Evolutionary conservation across 2,888 invertebrate genomes (phyloP).

Genomic region (Platypus cylindrus): DNA sequence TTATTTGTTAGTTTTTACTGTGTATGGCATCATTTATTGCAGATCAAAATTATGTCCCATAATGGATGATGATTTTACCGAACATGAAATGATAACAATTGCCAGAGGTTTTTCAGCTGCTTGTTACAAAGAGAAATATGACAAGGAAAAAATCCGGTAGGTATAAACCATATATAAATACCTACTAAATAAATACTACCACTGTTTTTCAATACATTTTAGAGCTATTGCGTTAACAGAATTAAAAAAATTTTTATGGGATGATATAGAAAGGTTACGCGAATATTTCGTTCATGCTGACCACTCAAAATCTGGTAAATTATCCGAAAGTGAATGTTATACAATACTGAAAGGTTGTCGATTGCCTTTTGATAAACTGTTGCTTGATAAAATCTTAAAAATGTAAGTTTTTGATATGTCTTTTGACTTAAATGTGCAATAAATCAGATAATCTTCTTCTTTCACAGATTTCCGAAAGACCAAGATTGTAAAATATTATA

Average conservation of each 20-base stretch:
- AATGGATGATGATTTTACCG: constrained; percentile 55
- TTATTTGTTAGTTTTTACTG: background rate
- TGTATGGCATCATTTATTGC: constrained; percentile 13
- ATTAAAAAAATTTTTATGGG: constrained; percentile 59
- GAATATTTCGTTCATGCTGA: constrained; percentile 49
- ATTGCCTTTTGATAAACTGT: constrained; percentile 52
- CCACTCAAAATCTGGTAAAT: constrained; percentile 41
- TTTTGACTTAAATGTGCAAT: background rate
- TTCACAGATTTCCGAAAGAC: constrained; percentile 47
- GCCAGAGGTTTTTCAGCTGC: constrained; percentile 59
- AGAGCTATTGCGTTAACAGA: constrained; percentile 61
- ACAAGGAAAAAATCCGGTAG: constrained; percentile 38
- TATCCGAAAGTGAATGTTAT: constrained; percentile 46
- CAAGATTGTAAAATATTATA: constrained; percentile 52
- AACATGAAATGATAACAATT: constrained; percentile 70
- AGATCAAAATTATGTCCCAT: constrained; percentile 54
- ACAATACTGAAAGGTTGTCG: constrained; percentile 55
- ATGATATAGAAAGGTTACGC: constrained; percentile 48
- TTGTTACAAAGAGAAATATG: constrained; percentile 35
- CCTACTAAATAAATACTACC: background rate
- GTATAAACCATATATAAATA: background rate
- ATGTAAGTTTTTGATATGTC: constrained; percentile 38
- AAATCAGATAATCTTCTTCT: background rate
- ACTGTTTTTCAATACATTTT: constrained; percentile 6
- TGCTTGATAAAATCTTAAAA: constrained; percentile 56